Evolutionary conservation across 2,113 vertebrate genomes (phyloP).

Genomic region (Notarius lentiginosus): DNA sequence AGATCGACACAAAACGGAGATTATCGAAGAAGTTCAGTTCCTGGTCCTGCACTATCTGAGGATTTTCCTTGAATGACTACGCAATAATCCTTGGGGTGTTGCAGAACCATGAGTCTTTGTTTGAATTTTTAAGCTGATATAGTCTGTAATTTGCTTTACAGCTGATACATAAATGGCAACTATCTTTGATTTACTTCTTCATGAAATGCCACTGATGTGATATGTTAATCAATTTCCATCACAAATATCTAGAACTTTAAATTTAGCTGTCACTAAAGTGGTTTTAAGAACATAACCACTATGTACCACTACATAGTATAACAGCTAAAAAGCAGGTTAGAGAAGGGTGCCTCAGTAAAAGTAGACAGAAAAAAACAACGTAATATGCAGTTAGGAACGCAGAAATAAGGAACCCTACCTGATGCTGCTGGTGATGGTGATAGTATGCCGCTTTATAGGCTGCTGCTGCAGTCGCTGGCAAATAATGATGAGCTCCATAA

Average conservation of each 20-base stretch:
- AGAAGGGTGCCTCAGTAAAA: neutral
- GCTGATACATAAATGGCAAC: neutral
- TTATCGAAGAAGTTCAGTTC: constrained; percentile 4
- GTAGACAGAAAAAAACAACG: neutral
- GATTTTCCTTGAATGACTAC: constrained; percentile 3
- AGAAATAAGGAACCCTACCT: constrained; percentile 73
- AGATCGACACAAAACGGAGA: neutral
- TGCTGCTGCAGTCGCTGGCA: constrained; percentile 73
- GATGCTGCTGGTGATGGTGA: constrained; percentile 75
- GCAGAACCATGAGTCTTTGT: too few relatives aligned
- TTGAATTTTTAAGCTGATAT: neutral
- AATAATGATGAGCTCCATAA: constrained; percentile 84
- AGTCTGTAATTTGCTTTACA: neutral
- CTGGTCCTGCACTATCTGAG: constrained; percentile 2
- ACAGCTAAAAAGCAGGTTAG: neutral
- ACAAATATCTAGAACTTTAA: neutral
- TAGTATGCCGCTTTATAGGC: constrained; percentile 78
- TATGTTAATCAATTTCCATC: neutral
- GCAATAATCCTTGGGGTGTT: neutral
- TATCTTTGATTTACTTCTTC: neutral
- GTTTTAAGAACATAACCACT: neutral
- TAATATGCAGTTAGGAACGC: neutral
- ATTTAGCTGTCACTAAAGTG: neutral
- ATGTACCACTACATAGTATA: neutral
- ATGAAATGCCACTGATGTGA: neutral